phyloP scores from a whole-genome alignment of 2,888 invertebrate species.

The Neuroscelio doddi region DNA sequence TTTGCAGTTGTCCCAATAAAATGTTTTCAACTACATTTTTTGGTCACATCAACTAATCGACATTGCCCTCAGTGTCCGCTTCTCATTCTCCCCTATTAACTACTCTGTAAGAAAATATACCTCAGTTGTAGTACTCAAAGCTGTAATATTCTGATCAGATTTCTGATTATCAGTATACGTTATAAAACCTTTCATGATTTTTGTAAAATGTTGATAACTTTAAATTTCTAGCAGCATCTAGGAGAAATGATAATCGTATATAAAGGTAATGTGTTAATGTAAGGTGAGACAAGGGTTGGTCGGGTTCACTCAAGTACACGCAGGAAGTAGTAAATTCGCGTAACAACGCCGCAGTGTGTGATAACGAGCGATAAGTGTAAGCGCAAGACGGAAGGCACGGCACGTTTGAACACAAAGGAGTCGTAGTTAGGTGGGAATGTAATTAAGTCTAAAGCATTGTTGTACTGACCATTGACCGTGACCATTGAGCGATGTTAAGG shows the following conservation, averaged over 20 bases:
- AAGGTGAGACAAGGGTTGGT: not conserved
- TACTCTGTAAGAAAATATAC: no score
- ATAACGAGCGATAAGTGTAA: constrained; percentile 42
- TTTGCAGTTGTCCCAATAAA: no score
- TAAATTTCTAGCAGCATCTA: no score
- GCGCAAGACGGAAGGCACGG: constrained; percentile 39
- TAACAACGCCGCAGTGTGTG: constrained; percentile 23
- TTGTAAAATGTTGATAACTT: no score
- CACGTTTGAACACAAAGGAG: constrained; percentile 44
- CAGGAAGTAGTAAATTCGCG: constrained; percentile 27
- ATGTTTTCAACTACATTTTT: no score
- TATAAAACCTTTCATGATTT: no score
- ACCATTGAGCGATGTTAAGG: constrained; percentile 53
- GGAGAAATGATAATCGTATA: not conserved
- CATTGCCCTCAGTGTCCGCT: no score
- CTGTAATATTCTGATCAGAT: no score
- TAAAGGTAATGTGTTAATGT: constrained; percentile 1
- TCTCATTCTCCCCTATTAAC: no score
- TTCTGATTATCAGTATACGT: no score
- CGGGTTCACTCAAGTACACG: constrained; percentile 11
- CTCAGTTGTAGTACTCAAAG: no score
- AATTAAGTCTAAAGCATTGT: constrained; percentile 62
- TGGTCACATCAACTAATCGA: no score
- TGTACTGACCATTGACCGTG: constrained; percentile 60
- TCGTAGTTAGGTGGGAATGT: constrained; percentile 56